Base-by-base conservation (phyloP, 2,888 invertebrate species). In the Neoitamus cyanurus region DNA sequence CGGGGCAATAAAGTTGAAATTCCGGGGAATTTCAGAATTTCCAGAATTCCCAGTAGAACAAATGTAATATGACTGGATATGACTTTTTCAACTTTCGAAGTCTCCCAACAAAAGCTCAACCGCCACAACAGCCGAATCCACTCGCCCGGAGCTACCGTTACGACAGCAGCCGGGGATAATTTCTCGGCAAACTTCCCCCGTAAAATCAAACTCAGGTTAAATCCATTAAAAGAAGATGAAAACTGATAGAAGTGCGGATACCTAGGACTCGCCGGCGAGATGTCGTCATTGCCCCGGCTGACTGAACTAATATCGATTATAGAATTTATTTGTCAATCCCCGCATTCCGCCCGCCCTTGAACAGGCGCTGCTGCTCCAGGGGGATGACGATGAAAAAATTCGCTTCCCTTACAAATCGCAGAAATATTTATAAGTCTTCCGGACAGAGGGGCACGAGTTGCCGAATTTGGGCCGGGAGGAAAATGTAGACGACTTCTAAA, bases 201-300 rank as follows among this genome's bases (percentile, higher is more conserved):
- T 58, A 58, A 58, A 58, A 58, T 58, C 58, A 58, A 58, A 58
- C 58, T 58, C 58, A 58, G 58, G 58, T 58, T 58, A 58, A 58
- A 58, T 20, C 58, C 58, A 58, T 58, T 58, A 58, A 58, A 58
- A 58, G 25, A 58, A 58, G 58, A 58, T 58, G 58, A 58, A 58
- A 58, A 58, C 58, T 58, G 58, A 25, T 58, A 58, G 58, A 58
- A 58, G 58, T 58, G 58, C 11, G 20, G 58, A 58, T 58, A 58
- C 58, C 58, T 58, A 20, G 20, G 20, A 25, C 25, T 58, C 58
- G 58, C 25, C 25, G 9, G 25, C n/a, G 6, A 15, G 58, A 58
- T 58, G 58, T 58, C 58, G 58, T 25, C 58, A 58, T 58, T 58
- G 9, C 25, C 25, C 58, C 20, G 25, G 58, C 20, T 58, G 58